Evolutionary conservation across 2,113 vertebrate species (phyloP), one percentile per base, ranked within the genome.

Genomic region (Anarhynchus alexandrinus): DNA sequence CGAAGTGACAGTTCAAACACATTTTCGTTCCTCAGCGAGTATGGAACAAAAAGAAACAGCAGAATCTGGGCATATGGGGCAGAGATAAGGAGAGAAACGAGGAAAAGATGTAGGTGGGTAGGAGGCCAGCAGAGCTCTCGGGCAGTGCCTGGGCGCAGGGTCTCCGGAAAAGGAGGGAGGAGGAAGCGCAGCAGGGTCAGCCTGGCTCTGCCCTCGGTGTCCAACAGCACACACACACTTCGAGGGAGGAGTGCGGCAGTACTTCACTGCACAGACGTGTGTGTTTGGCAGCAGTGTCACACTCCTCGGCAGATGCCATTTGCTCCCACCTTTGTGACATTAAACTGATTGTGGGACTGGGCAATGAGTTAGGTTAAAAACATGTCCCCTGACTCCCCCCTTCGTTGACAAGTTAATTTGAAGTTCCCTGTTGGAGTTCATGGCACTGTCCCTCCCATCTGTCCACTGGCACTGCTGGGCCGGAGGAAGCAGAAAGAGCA

Each of bases 381-480:
- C 6, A 40, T 27, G 1, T 1, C 1, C 10, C 23, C 26, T 3
- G 20, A 6, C 43, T 30, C 5, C 7, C 30, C 15, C 1, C 23
- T 45, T 69, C 1, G 1, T 34, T 20, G 57, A 5, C 47, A 77
- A 16, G 30, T 71, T 73, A n/a, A 21, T 72, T 82, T 61, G 32
- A 61, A 83, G 36, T 86, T 71, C 58, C 26, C 16, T 15, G 17
- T 17, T 76, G 42, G 10, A 54, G 29, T 55, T 59, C 30, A 30
- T 36, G 43, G 58, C 11, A 8, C n/a, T 23, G 51, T 38, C 11
- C 15, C 15, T 27, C 15, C n/a, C 15, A 15, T 57, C 54, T 22
- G 13, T 51, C 49, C 20, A 23, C 49, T 23, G 49, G 49, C 49
- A 25, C 49, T 51, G 22, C 32, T 79, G 78, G 9, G 54, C 54